Conservation (phyloP, 1,140 invertebrate species). For the Zaprionus gabonicus region DNA sequence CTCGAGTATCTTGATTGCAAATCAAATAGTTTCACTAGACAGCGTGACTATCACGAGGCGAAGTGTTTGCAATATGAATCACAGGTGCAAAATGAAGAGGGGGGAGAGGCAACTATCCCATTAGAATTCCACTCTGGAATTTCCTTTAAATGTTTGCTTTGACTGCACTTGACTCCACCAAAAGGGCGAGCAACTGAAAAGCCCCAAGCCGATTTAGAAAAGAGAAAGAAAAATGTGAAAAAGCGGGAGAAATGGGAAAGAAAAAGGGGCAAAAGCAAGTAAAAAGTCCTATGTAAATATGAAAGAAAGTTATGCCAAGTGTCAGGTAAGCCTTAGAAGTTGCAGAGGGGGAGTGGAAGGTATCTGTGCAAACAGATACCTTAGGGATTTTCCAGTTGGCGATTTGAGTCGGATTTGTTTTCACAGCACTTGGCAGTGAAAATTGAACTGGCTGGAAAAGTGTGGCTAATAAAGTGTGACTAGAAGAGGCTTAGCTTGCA, state of each 20-base stretch:
- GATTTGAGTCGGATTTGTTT: slow-evolving; percentile 1
- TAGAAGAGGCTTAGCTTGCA: not conserved
- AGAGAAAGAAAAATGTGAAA: not conserved
- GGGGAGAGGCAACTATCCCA: not conserved
- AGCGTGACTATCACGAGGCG: slow-evolving; percentile 59
- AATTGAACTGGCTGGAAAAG: slow-evolving; percentile 10
- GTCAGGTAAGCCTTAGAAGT: slow-evolving; percentile 34
- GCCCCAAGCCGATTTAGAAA: slow-evolving; percentile 12
- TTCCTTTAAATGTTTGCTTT: slow-evolving; percentile 53
- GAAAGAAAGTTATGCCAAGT: slow-evolving; percentile 16
- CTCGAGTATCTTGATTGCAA: slow-evolving; percentile 11
- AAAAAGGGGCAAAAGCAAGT: not conserved
- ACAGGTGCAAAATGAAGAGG: not conserved
- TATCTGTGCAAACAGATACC: slow-evolving; percentile 18
- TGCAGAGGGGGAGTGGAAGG: not conserved
- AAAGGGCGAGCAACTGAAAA: not conserved
- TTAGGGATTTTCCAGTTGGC: slow-evolving; percentile 12
- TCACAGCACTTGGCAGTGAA: slow-evolving; percentile 3
- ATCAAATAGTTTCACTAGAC: slow-evolving; percentile 32
- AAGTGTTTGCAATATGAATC: slow-evolving; percentile 18
- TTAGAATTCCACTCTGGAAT: not conserved
- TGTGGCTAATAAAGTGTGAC: slow-evolving; percentile 5
- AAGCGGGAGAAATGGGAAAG: too few relatives aligned
- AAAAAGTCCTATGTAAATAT: slow-evolving; percentile 43
- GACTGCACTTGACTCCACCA: slow-evolving; percentile 52